Percentiles rank a stretch among this genome's conserved stretches.
phyloP scores from a whole-genome alignment of 2,888 invertebrate genomes.

The Ashinkailepas kermadecensis region DNA sequence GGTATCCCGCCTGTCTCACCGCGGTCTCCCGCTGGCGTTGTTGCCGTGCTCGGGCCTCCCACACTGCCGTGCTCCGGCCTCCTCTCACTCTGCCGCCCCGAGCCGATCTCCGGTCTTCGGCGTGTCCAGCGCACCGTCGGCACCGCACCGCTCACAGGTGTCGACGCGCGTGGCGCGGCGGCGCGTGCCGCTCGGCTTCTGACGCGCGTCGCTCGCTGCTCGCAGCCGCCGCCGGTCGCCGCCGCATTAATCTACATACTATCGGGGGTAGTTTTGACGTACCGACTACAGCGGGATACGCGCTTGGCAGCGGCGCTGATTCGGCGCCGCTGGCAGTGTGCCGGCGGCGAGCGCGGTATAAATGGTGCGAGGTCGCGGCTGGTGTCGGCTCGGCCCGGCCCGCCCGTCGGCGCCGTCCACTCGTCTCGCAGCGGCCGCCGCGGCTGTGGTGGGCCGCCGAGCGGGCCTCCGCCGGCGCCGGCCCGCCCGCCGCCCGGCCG shows the following conservation, averaged over 20 bases:
- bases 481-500: slow-evolving; percentile 3
- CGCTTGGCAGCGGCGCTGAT: neutral
- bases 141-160: neutral
- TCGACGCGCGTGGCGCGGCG: neutral
- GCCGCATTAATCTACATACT: slow-evolving; percentile 17
- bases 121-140: no score
- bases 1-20: neutral
- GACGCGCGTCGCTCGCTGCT: neutral
- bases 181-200: neutral
- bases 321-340: neutral
- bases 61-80: no score
- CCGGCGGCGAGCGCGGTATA: neutral
- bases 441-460: neutral
- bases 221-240: neutral
- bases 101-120: no score
- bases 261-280: slow-evolving; percentile 20
- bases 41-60: neutral
- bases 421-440: neutral
- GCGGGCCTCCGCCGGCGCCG: neutral
- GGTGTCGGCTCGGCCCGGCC: neutral
- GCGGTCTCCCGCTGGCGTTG: no score
- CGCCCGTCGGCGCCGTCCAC: no score
- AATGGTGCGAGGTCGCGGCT: neutral
- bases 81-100: neutral
- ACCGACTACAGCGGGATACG: neutral